Evolutionary conservation across 37 sponge, comb jelly and placozoan genomes (phyloP).

Genomic region (Ephydatia muelleri): DNA sequence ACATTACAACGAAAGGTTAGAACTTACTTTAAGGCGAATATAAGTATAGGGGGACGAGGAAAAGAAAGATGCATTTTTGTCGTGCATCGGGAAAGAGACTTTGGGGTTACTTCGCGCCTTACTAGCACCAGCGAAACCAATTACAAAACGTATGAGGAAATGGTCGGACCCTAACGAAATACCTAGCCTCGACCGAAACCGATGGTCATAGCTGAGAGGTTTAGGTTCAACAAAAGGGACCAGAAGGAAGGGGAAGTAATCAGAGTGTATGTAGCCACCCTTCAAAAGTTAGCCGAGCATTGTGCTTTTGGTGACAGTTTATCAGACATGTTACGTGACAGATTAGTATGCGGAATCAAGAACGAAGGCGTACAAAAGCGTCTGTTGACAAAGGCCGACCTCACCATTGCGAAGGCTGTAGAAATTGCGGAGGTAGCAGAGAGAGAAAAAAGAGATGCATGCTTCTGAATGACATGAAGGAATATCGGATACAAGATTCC

Average conservation of each 20-base stretch:
- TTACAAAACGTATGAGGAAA: neutral
- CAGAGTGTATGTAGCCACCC: neutral
- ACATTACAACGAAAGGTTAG: neutral
- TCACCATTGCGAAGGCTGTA: neutral
- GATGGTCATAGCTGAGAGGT: neutral
- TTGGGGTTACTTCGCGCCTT: neutral
- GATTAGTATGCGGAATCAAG: neutral
- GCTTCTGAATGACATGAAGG: neutral
- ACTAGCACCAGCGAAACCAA: neutral
- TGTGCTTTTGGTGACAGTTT: conserved; percentile 1
- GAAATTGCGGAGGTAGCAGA: conserved; percentile 1
- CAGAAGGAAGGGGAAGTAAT: neutral
- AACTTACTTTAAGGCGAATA: neutral
- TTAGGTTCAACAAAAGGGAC: neutral
- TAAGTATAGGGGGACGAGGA: too few species aligned
- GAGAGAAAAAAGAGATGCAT: neutral
- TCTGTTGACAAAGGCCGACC: neutral
- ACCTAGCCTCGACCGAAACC: neutral
- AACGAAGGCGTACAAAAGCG: neutral
- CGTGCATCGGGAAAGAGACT: neutral
- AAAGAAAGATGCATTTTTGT: neutral
- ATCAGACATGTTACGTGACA: neutral
- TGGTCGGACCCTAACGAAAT: neutral
- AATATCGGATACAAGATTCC: neutral
- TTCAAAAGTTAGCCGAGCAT: neutral